A percentile compares a stretch with the other conserved stretches of the same genome.
Evolutionary conservation across 2,888 invertebrate species (phyloP).

Genomic region (Rutpela maculata): DNA sequence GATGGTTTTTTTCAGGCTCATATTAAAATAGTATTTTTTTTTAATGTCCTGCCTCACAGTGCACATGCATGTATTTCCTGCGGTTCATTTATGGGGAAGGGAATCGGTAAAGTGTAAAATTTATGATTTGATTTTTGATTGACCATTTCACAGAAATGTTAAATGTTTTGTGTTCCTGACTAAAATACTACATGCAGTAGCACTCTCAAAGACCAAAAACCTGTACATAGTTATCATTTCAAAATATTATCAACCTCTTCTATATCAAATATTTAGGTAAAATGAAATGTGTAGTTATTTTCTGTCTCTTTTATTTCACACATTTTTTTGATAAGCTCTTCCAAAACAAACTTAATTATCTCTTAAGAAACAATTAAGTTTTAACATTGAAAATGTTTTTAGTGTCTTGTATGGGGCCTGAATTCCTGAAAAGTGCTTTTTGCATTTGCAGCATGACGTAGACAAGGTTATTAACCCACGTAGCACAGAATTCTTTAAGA

Average conservation of each 20-base stretch:
- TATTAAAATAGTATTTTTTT: background rate
- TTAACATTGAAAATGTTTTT: no score
- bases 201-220: background rate
- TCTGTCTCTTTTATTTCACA: no score
- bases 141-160: conserved; percentile 2
- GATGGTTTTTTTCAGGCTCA: background rate
- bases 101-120: background rate
- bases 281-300: no score
- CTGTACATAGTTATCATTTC: background rate
- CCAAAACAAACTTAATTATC: no score
- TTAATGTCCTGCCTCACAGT: background rate
- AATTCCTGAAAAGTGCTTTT: no score
- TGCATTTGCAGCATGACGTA: no score
- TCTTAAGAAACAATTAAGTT: no score
- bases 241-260: background rate
- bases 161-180: background rate
- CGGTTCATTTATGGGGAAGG: background rate
- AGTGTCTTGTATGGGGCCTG: no score
- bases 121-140: background rate
- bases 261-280: background rate
- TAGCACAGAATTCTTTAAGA: no score
- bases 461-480: no score
- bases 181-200: background rate
- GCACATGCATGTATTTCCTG: background rate
- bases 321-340: no score